Percentiles rank a stretch among this genome's conserved stretches.
Conservation (phyloP, 2,888 invertebrate genomes). For the Phragmatobia fuliginosa region DNA sequence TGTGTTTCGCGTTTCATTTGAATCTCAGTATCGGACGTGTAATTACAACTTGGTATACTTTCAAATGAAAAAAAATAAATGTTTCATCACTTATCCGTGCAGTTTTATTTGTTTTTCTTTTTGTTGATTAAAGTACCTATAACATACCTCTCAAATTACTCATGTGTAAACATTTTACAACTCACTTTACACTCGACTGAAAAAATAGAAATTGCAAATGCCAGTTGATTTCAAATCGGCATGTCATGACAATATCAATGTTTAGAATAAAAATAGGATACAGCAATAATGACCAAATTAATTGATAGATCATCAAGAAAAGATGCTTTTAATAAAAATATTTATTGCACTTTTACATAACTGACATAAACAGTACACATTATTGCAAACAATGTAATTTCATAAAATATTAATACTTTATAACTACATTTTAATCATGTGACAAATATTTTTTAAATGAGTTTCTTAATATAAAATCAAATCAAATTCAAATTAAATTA, state of each 20-base stretch:
- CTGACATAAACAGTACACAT: not conserved
- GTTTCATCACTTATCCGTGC: constrained; percentile 78
- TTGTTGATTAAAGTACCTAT: not conserved
- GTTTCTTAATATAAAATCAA: too few species aligned
- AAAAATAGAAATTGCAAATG: too few species aligned
- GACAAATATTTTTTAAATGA: not conserved
- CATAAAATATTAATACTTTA: too few species aligned
- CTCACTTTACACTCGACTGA: too few species aligned
- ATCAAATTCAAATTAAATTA: too few species aligned
- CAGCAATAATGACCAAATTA: too few species aligned
- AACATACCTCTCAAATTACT: too few species aligned
- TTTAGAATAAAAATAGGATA: too few species aligned
- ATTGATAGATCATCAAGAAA: not conserved
- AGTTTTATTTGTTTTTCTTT: constrained; percentile 50
- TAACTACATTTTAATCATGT: not conserved
- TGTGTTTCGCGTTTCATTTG: constrained; percentile 84
- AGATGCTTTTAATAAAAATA: not conserved
- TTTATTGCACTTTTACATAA: constrained; percentile 2
- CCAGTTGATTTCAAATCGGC: too few species aligned
- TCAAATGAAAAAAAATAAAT: constrained; percentile 86
- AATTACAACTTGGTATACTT: constrained; percentile 85
- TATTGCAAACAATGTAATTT: too few species aligned
- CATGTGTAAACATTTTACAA: too few species aligned
- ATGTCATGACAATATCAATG: too few species aligned
- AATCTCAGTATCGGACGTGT: constrained; percentile 85